Percentiles rank a stretch among this genome's conserved stretches.
These are phyloP conservation scores for Laspeyria flexula DNA, from an alignment of 2,888 invertebrate species.

Conservation along the genomic window DNA sequence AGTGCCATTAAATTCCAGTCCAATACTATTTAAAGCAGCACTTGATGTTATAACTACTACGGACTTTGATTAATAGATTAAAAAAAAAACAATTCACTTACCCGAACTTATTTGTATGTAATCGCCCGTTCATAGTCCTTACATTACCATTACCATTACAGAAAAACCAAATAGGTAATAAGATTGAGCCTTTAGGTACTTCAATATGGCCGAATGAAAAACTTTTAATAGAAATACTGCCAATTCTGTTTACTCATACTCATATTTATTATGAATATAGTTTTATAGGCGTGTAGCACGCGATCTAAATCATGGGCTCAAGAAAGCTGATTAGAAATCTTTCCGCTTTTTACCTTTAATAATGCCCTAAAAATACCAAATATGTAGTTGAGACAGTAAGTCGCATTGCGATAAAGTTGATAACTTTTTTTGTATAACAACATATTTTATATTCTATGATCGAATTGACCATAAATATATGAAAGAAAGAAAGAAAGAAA, in stretches of 20 bases:
- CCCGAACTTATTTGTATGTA: neutral
- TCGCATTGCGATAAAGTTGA: neutral
- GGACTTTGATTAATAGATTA: neutral
- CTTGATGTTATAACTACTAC: too few relatives aligned
- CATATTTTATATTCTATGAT: too few relatives aligned
- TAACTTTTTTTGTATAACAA: too few relatives aligned
- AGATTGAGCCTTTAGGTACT: neutral
- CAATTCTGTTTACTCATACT: conserved; percentile 24
- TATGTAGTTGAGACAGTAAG: neutral
- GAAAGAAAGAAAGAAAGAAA: too few relatives aligned
- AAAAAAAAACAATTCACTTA: neutral
- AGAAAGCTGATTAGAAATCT: conserved; percentile 27
- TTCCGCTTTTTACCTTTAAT: conserved; percentile 18
- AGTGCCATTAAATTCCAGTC: too few relatives aligned
- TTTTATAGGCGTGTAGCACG: conserved; percentile 28
- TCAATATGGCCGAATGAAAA: conserved; percentile 8
- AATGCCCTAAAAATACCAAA: neutral
- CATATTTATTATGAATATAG: conserved; percentile 26
- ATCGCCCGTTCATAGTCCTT: neutral
- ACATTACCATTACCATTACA: neutral
- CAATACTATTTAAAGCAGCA: neutral
- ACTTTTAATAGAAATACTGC: conserved; percentile 6
- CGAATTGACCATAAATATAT: too few relatives aligned
- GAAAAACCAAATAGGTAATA: neutral
- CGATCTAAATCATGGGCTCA: conserved; percentile 20